A percentile compares a stretch with the other conserved stretches of the same genome.
These are phyloP conservation scores for Okamejei kenojei DNA, from an alignment of 2,797 vertebrate genomes.

Conservation along the genomic window DNA sequence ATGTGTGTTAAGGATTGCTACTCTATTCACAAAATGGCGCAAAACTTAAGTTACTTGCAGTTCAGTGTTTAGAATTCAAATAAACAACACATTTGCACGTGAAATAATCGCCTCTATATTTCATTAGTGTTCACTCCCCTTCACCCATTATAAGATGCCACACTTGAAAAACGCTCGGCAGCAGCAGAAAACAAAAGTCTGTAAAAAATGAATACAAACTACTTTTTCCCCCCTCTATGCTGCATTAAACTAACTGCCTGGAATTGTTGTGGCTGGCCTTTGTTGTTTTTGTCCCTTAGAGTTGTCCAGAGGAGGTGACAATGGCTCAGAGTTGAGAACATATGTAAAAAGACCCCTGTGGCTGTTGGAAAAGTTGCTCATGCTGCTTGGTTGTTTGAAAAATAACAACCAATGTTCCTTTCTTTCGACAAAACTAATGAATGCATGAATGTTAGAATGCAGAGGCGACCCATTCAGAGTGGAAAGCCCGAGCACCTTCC, in stretches of 20 bases:
- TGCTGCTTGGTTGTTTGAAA: conserved; percentile 82
- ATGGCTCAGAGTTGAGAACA: conserved; percentile 98
- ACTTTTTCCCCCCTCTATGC: conserved; percentile 21
- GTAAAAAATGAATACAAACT: conserved; percentile 9
- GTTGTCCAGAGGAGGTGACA: conserved; percentile 93
- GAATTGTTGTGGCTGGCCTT: conserved; percentile 93
- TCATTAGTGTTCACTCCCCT: background rate
- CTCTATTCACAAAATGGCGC: background rate
- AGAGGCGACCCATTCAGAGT: conserved; percentile 88
- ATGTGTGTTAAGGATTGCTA: background rate
- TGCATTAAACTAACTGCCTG: conserved; percentile 78
- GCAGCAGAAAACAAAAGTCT: background rate
- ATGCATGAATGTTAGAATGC: conserved; percentile 93
- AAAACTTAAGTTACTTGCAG: background rate
- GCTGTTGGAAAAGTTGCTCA: conserved; percentile 83
- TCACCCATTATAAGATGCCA: background rate
- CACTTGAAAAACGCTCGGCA: background rate
- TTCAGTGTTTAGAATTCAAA: background rate
- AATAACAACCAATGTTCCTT: conserved; percentile 87
- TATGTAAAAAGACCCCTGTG: conserved; percentile 94
- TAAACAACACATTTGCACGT: background rate
- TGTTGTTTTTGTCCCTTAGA: conserved; percentile 89
- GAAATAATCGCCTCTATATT: background rate
- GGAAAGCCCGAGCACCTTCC: conserved; percentile 83
- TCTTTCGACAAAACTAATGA: conserved; percentile 85